These are phyloP conservation scores for Molothrus aeneus DNA, from an alignment of 2,797 vertebrate genomes.

Conservation along the genomic window DNA sequence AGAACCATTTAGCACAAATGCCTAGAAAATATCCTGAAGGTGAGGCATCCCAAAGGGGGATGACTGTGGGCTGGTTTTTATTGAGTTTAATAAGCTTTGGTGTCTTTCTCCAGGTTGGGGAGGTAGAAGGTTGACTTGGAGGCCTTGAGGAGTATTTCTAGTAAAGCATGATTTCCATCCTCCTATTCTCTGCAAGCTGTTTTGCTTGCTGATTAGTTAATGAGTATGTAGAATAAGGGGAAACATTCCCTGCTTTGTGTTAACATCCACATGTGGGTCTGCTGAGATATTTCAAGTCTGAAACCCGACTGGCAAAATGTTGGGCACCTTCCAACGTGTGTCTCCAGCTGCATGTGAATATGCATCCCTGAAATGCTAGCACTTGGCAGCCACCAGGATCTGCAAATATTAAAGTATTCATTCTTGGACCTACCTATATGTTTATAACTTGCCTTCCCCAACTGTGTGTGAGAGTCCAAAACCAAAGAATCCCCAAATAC, in stretches of 20 bases:
- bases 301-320: conserved; percentile 21
- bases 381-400: conserved; percentile 56
- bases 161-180: not conserved
- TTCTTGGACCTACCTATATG: conserved; percentile 67
- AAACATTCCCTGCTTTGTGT: conserved; percentile 1
- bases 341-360: conserved; percentile 67
- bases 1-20: conserved; percentile 19
- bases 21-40: conserved; percentile 53
- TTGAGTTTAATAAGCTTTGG: not conserved
- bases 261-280: not conserved
- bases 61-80: not conserved
- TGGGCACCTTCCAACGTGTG: not conserved
- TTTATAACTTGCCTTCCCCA: conserved; percentile 56
- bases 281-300: conserved; percentile 39
- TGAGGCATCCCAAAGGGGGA: conserved; percentile 1
- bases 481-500: conserved; percentile 71
- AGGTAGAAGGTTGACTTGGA: conserved; percentile 4
- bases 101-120: conserved; percentile 2
- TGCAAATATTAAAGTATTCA: conserved; percentile 68
- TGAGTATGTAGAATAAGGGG: not conserved
- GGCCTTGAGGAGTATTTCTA: not conserved
- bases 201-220: conserved; percentile 28
- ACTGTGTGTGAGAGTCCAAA: conserved; percentile 56
- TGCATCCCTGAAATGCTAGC: conserved; percentile 67
- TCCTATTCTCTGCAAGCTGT: not conserved